These are phyloP conservation scores for Salmo trutta DNA, from an alignment of 2,797 vertebrate genomes.

Conservation along the genomic window DNA sequence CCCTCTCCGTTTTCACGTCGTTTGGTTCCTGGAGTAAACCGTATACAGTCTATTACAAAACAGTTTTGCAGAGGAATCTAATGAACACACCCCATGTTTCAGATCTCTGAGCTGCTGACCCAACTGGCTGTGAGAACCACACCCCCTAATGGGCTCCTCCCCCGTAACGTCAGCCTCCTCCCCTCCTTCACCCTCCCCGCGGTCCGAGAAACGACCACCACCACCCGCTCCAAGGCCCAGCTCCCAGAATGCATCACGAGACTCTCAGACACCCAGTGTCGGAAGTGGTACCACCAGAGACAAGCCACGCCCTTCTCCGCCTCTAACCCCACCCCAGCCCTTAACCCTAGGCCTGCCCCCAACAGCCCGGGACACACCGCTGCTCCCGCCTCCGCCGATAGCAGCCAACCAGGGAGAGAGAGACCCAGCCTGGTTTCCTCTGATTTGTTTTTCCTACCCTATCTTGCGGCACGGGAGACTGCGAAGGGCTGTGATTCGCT, in stretches of 20 bases:
- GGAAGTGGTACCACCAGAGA: neutral
- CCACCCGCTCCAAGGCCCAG: neutral
- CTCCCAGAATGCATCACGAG: conserved; percentile 7
- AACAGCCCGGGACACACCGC: neutral
- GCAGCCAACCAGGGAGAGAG: neutral
- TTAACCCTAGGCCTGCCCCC: neutral
- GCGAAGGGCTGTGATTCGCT: neutral
- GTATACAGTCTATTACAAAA: too few relatives aligned
- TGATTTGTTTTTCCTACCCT: conserved; percentile 12
- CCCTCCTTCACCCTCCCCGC: neutral
- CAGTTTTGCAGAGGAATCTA: neutral
- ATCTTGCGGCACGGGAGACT: neutral
- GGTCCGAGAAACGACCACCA: neutral
- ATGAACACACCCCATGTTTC: neutral
- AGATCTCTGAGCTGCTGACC: neutral
- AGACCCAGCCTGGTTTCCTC: neutral
- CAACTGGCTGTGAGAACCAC: neutral
- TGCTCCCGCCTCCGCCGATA: too few relatives aligned
- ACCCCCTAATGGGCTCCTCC: neutral
- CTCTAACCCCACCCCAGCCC: neutral
- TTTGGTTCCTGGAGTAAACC: too few relatives aligned
- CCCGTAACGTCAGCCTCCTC: neutral
- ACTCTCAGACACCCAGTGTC: neutral
- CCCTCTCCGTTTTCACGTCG: too few relatives aligned
- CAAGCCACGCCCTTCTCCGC: neutral